A percentile compares a stretch with the other conserved stretches of the same genome.
These are phyloP conservation scores for Malaclemys terrapin DNA, from an alignment of 2,113 vertebrate genomes.

Conservation along the genomic window DNA sequence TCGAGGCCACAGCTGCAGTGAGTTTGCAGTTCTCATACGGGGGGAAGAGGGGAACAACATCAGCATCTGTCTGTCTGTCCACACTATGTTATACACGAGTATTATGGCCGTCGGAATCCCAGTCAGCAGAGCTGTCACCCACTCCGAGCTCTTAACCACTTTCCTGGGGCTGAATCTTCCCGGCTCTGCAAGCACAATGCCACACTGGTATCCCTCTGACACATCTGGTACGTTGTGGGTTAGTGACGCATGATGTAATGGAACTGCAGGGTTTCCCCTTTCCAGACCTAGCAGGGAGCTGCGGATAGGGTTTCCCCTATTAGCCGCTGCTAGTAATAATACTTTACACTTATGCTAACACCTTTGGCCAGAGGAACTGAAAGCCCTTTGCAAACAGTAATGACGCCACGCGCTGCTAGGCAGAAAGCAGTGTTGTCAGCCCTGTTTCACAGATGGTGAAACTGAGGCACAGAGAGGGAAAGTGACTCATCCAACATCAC, in stretches of 20 bases:
- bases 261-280: not conserved
- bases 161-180: not conserved
- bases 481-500: not conserved
- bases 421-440: not conserved
- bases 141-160: not conserved
- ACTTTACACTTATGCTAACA: fast-evolving
- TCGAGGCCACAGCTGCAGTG: not conserved
- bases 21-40: not conserved
- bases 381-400: not conserved
- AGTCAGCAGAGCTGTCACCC: not conserved
- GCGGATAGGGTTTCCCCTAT: not conserved
- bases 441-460: fast-evolving
- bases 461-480: fast-evolving
- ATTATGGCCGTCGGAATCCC: not conserved
- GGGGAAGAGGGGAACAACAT: not conserved
- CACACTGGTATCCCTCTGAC: not conserved
- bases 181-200: not conserved
- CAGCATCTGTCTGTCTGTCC: not conserved
- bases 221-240: not conserved
- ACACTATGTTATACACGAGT: not conserved
- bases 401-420: fast-evolving
- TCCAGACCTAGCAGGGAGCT: not conserved
- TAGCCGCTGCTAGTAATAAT: not conserved
- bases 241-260: not conserved
- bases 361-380: not conserved